Base-by-base conservation (phyloP, 2,888 invertebrate genomes). In the Pollenia angustigena region DNA sequence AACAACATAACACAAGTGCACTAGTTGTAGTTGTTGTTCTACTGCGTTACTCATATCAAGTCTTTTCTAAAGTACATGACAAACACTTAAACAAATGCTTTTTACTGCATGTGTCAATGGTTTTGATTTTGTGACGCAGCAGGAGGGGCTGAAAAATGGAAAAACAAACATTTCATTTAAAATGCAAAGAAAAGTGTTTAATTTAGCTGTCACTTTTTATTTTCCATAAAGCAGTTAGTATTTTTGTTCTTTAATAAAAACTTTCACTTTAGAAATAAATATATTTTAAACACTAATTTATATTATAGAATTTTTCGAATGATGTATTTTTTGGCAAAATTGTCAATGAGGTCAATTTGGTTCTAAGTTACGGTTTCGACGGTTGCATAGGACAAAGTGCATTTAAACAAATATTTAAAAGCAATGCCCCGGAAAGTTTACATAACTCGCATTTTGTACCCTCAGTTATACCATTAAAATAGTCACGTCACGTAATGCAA, bases 101-200 rank as follows among this genome's bases (percentile, higher is more conserved):
- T 69, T 79, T 46, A 60, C 50, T 52, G 60, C 50, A 11, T 79
- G 68, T 50, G 68, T 50, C 78, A 79, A 58, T 78, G 66, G 52
- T 48, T 78, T 58, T 68, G 40, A 44, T 46, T 66, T 66, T 23
- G 32, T 2, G 23, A 0, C 12, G 18, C 11, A 23, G 32, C 46
- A 72, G 32, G n/a, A 23, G 16, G 44, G 54, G 44, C 10, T 23
- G 62, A 56, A 11, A 11, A 23, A 32, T 54, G 3, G 9, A 16
- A 12, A 50, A 23, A 60, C 8, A 60, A 48, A 62, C 66, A 69
- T 58, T 68, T 69, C 9, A 42, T 10, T 40, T 1, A 69, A 69
- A 60, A 52, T 14, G 18, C 60, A 71, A 71, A 69, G 52, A 69
- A 60, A 52, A 69, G 14, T 66, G 69, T 79, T 58, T 68, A 58